These are phyloP conservation scores for Neoaliturus tenellus DNA, from an alignment of 2,888 invertebrate species.

Conservation along the genomic window DNA sequence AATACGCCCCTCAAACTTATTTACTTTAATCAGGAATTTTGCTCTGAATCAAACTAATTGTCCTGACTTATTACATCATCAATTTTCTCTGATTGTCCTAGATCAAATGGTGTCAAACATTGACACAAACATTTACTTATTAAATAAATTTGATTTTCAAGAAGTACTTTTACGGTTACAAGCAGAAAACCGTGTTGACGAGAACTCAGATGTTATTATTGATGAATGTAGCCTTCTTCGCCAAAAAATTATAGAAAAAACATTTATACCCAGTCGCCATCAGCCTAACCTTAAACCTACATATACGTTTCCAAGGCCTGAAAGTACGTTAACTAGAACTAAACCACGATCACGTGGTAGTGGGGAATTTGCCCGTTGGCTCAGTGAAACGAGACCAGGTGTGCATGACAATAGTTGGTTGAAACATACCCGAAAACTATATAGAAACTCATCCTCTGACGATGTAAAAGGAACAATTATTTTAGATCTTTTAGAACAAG, in stretches of 20 bases:
- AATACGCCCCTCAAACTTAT: conserved; percentile 6
- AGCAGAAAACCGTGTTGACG: conserved; percentile 46
- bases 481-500: conserved; percentile 47
- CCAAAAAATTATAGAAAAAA: conserved; percentile 54
- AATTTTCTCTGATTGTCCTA: conserved; percentile 44
- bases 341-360: conserved; percentile 47
- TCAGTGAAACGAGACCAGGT: conserved; percentile 53
- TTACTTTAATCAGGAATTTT: conserved; percentile 19
- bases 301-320: conserved; percentile 20
- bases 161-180: conserved; percentile 42
- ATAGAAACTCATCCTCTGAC: conserved; percentile 31
- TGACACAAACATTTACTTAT: conserved; percentile 34
- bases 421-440: conserved; percentile 53
- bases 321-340: conserved; percentile 18
- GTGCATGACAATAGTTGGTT: conserved; percentile 56
- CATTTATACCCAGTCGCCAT: not conserved
- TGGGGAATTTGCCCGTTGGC: conserved; percentile 47
- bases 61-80: conserved; percentile 35
- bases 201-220: conserved; percentile 53
- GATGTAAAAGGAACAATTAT: conserved; percentile 45
- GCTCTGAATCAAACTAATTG: not conserved
- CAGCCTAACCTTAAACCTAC: conserved; percentile 21
- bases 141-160: conserved; percentile 22
- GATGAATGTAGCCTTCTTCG: conserved; percentile 55
- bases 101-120: conserved; percentile 48